Conservation (phyloP, 2,113 vertebrate genomes). For the Nymphicus hollandicus region DNA sequence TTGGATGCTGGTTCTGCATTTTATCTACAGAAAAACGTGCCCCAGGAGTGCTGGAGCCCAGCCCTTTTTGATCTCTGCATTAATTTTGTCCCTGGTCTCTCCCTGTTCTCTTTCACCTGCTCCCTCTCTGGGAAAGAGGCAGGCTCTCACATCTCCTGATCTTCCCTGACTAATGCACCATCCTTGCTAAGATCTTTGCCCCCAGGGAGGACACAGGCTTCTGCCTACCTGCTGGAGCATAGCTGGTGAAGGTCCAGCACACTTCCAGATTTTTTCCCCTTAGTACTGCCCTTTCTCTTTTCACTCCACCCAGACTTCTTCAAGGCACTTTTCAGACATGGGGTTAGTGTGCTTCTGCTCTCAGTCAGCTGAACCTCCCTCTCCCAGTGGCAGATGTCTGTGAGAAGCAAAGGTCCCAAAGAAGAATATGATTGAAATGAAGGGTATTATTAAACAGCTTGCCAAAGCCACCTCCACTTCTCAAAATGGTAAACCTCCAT, state of each 20-base stretch:
- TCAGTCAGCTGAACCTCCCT: background rate
- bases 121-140: background rate
- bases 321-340: background rate
- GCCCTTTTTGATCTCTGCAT: background rate
- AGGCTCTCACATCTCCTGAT: background rate
- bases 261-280: background rate
- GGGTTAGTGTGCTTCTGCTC: background rate
- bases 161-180: rapidly evolving
- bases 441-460: background rate
- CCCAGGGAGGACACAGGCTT: background rate
- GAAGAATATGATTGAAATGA: background rate
- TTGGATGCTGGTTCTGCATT: background rate
- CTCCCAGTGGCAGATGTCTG: background rate
- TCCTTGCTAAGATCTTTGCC: background rate
- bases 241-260: background rate
- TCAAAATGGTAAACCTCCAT: background rate
- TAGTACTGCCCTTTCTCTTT: background rate
- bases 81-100: background rate
- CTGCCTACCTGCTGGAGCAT: background rate
- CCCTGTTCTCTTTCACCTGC: background rate
- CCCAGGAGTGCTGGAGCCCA: background rate
- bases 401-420: background rate
- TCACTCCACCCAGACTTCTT: background rate
- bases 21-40: background rate
- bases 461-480: background rate